phyloP scores from a whole-genome alignment of 2,113 vertebrate species.

The Notarius lentiginosus region DNA sequence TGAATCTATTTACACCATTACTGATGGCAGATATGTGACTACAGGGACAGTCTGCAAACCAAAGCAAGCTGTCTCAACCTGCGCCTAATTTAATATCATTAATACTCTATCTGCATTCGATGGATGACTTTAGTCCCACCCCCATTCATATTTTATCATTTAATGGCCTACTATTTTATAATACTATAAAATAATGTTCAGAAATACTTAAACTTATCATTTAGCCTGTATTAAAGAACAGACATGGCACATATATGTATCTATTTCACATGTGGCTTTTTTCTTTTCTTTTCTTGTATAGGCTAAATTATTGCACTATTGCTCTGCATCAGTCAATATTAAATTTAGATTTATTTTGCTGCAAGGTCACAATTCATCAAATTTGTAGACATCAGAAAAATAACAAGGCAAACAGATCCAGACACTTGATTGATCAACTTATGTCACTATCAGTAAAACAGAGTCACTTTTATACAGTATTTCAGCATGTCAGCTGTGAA shows the following conservation, averaged over 20 bases:
- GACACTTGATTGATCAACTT: neutral
- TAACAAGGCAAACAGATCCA: neutral
- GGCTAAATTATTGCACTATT: neutral
- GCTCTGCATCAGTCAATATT: neutral
- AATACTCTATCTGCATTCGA: conserved; percentile 1
- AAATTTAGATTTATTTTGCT: neutral
- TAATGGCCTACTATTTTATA: neutral
- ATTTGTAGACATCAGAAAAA: neutral
- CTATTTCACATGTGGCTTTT: too few relatives aligned
- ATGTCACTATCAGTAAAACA: neutral
- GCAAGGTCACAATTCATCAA: neutral
- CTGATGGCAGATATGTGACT: conserved; percentile 41
- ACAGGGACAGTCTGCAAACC: conserved; percentile 32
- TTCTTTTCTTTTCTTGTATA: neutral
- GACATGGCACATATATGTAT: neutral
- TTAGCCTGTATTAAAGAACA: neutral
- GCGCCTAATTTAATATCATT: conserved; percentile 25
- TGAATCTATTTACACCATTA: conserved; percentile 37
- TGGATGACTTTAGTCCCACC: neutral
- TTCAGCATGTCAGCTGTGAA: neutral
- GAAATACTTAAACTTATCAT: neutral
- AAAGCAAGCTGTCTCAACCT: conserved; percentile 12
- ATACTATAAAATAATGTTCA: neutral
- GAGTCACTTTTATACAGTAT: neutral
- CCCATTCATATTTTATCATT: neutral